phyloP scores from a whole-genome alignment of 92 coral and sea anemone genomes.

The Paragorgia papillata region DNA sequence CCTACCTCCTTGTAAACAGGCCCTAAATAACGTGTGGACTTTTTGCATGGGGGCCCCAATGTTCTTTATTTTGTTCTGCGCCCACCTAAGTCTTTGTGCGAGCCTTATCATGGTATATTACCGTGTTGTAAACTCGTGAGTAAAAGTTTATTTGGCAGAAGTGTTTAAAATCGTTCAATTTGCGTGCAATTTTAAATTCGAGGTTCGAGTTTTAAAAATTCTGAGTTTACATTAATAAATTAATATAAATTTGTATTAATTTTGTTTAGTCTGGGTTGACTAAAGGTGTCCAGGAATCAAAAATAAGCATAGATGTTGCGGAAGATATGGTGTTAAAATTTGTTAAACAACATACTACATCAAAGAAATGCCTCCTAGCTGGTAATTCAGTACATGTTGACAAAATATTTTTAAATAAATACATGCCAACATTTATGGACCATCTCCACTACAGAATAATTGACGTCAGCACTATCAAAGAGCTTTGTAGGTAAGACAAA shows the following conservation, averaged over 20 bases:
- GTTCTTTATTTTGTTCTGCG: too few relatives aligned
- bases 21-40: too few relatives aligned
- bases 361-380: slow-evolving; percentile 72
- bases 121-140: too few relatives aligned
- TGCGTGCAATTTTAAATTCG: too few relatives aligned
- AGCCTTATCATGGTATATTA: too few relatives aligned
- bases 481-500: slow-evolving; percentile 79
- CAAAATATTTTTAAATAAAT: slow-evolving; percentile 73
- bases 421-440: slow-evolving; percentile 89
- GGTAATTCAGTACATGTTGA: slow-evolving; percentile 98
- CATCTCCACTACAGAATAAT: slow-evolving; percentile 94
- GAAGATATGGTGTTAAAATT: slow-evolving; percentile 81
- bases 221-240: too few relatives aligned
- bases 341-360: slow-evolving; percentile 64
- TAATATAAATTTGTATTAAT: not conserved
- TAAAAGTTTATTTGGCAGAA: too few relatives aligned
- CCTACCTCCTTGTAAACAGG: too few relatives aligned
- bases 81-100: too few relatives aligned
- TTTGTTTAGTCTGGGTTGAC: slow-evolving; percentile 84
- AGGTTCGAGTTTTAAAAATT: too few relatives aligned
- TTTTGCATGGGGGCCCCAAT: too few relatives aligned
- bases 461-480: slow-evolving; percentile 93
- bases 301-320: slow-evolving; percentile 64
- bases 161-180: too few relatives aligned
- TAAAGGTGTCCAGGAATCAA: slow-evolving; percentile 79